Conservation (phyloP, 2,797 vertebrate genomes). For the Phoeniculus purpureus region DNA sequence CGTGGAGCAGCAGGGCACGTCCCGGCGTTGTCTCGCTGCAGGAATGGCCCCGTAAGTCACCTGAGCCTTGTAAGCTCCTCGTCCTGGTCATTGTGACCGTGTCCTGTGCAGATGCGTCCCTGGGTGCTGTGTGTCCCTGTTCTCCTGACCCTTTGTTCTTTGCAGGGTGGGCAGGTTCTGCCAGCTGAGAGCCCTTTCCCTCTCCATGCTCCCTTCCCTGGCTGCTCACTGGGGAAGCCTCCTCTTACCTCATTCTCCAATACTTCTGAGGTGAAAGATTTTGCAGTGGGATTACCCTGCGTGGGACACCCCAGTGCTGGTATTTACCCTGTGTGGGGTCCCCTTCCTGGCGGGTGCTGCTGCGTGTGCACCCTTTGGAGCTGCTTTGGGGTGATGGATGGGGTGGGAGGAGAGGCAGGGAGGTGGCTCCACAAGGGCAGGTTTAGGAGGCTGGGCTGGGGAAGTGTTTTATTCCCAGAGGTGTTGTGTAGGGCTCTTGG, state of each 20-base stretch:
- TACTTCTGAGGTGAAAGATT: background rate
- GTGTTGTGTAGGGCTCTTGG: background rate
- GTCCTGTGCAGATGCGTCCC: background rate
- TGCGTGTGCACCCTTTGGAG: background rate
- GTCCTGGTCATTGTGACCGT: rapidly evolving
- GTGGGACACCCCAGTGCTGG: rapidly evolving
- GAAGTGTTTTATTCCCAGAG: background rate
- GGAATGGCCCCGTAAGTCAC: background rate
- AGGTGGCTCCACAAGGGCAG: background rate
- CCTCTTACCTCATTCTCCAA: background rate
- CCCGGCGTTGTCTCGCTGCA: background rate
- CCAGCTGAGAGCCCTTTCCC: background rate
- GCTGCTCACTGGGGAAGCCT: background rate
- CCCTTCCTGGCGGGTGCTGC: background rate
- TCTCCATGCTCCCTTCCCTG: background rate
- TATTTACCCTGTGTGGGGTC: background rate
- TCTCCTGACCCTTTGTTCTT: background rate
- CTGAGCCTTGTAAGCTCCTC: background rate
- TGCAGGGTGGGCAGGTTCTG: background rate
- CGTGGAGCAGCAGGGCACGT: conserved; percentile 1
- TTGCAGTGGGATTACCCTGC: background rate
- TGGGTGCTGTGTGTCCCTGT: background rate
- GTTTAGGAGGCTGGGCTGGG: background rate
- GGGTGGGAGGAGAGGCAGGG: background rate
- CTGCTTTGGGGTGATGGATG: background rate